Base-by-base conservation (phyloP, 2,888 invertebrate species). In the Beris morrisii region DNA sequence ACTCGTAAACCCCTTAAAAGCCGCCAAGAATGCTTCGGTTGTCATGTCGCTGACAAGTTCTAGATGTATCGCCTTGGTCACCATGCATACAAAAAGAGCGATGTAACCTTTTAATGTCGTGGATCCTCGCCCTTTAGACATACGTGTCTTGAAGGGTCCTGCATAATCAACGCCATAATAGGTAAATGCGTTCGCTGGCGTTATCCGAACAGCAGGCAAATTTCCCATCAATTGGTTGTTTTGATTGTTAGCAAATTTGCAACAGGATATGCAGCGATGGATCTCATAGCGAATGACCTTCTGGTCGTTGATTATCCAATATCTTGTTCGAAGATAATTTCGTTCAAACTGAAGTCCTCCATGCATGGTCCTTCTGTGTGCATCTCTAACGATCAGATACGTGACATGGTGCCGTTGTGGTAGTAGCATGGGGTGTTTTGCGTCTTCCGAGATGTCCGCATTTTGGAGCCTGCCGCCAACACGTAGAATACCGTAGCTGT, bases 141-240 rank as follows among this genome's bases (percentile, higher is more conserved):
- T 50, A 52, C 70, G 71, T 5, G 72, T 65, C 4, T 61, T 52
- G 15, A 73, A 65, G 6, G 72, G 73, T 13, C 72, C 73, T 3
- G 69, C 71, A 55, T 69, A 73, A 58, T 74, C 73, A 4, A 72
- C 65, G 0, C 71, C 72, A 4, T 67, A 67, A 15, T 65, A 52
- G 2, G 50, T 32, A 54, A 72, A 73, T 53, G 72, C 71, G 28
- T 63, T 59, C 11, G 58, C 32, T 50, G 64, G 65, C 5, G n/a
- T 30, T 4, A 70, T 65, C 48, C 67, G 43, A n/a, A 48, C 43
- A n/a, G 38, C n/a, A 5, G 74, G 75, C 13, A 74, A 64, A 66
- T 73, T 67, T 15, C 71, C 73, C 74, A 77, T 75, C 5, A 72
- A 12, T 48, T 72, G 72, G 2, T 56, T 15, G 4, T 15, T 22